Percentiles rank a stretch among this genome's conserved stretches.
Evolutionary conservation across 2,888 invertebrate species (phyloP).

Genomic region (Argyresthia albistria): DNA sequence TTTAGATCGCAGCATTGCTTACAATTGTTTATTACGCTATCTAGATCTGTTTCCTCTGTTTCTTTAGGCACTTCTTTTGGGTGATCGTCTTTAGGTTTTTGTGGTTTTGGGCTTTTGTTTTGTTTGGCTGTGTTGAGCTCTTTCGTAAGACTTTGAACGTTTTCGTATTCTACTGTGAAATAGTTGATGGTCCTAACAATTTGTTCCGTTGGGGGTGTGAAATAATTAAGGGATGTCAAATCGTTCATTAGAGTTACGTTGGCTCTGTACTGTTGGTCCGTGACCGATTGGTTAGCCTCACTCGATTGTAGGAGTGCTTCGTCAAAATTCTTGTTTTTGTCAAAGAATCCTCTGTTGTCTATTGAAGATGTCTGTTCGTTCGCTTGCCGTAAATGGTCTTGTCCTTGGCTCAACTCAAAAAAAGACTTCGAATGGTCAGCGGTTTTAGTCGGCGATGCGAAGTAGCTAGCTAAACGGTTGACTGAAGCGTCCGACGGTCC

Average conservation of each 20-base stretch:
- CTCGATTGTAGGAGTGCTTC: not conserved
- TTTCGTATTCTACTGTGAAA: slow-evolving; percentile 44
- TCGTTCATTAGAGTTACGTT: slow-evolving; percentile 40
- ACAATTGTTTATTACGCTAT: slow-evolving; percentile 26
- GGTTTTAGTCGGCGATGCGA: slow-evolving; percentile 43
- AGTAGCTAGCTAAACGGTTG: slow-evolving; percentile 57
- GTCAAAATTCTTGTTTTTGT: not conserved
- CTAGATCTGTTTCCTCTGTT: slow-evolving; percentile 12
- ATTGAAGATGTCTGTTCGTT: slow-evolving; percentile 7
- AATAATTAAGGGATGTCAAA: slow-evolving; percentile 37
- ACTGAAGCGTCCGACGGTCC: slow-evolving; percentile 6
- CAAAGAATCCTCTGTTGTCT: not conserved
- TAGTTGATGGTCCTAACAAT: slow-evolving; percentile 41
- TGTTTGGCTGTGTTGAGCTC: not conserved
- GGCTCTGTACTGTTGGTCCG: slow-evolving; percentile 16
- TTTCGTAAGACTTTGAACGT: not conserved
- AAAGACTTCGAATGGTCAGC: slow-evolving; percentile 56
- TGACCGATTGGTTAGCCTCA: not conserved
- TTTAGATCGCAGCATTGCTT: slow-evolving; percentile 31
- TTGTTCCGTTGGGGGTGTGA: slow-evolving; percentile 26
- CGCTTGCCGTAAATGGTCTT: slow-evolving; percentile 51
- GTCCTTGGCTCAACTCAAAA: slow-evolving; percentile 64
- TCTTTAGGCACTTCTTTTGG: slow-evolving; percentile 1
- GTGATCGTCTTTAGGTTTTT: not conserved
- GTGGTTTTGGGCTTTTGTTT: not conserved